phyloP scores from a whole-genome alignment of 1,140 invertebrate genomes.

The Himalopsyche phryganea region DNA sequence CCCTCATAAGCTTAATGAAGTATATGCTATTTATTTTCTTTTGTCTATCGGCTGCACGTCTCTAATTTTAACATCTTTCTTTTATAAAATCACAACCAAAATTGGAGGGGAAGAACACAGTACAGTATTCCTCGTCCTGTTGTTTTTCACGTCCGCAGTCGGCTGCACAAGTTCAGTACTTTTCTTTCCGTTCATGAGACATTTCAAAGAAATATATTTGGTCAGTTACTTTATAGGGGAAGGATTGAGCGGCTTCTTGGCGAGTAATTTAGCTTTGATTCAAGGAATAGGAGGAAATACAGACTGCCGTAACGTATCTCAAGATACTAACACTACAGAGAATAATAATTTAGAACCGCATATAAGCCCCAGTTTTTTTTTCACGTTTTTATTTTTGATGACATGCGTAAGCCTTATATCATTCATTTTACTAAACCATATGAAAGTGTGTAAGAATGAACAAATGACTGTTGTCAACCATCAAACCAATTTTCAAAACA shows the following conservation, averaged over 20 bases:
- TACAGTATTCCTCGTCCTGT: constrained; percentile 67
- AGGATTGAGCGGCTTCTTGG: constrained; percentile 85
- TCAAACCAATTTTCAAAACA: too few species aligned
- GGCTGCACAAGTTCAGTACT: constrained; percentile 90
- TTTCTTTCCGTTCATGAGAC: constrained; percentile 87
- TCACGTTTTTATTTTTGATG: constrained; percentile 62
- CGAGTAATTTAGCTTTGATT: constrained; percentile 77
- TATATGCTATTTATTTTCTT: constrained; percentile 64
- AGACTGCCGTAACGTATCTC: constrained; percentile 52
- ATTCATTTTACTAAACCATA: constrained; percentile 57
- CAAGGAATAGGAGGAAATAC: constrained; percentile 76
- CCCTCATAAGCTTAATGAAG: constrained; percentile 54
- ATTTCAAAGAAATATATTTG: constrained; percentile 72
- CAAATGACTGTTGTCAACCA: constrained; percentile 30
- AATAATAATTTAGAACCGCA: constrained; percentile 52
- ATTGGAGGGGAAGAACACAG: constrained; percentile 64
- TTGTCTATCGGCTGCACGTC: constrained; percentile 63
- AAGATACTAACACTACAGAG: too few species aligned
- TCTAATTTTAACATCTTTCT: constrained; percentile 67
- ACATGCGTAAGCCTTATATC: constrained; percentile 57
- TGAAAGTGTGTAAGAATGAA: constrained; percentile 45
- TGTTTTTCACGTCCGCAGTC: constrained; percentile 79
- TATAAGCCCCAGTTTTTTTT: constrained; percentile 65
- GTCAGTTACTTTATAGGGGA: constrained; percentile 65
- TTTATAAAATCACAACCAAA: constrained; percentile 65